These are phyloP conservation scores for Pandemis corylana DNA, from an alignment of 2,888 invertebrate species.

Conservation along the genomic window DNA sequence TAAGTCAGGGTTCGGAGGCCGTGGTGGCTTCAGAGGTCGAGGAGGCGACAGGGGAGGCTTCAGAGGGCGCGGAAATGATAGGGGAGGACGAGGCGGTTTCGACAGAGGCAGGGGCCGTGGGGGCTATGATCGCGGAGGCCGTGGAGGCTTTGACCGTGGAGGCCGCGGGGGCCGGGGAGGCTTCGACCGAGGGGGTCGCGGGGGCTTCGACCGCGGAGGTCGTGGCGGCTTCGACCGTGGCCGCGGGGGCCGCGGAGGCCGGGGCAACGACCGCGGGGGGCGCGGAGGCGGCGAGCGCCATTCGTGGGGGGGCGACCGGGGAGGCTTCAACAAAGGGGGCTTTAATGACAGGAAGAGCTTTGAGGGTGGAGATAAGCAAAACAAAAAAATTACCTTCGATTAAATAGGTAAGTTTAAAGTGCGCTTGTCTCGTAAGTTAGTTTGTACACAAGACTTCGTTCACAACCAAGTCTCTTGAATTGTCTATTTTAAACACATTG, in stretches of 20 bases:
- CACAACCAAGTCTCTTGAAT: no score
- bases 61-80: slow-evolving; percentile 54
- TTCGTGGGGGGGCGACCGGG: slow-evolving; percentile 76
- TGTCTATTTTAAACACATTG: no score
- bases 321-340: slow-evolving; percentile 78
- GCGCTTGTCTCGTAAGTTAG: no score
- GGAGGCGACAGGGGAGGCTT: slow-evolving; percentile 60
- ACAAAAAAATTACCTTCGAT: slow-evolving; percentile 91
- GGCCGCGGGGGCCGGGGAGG: slow-evolving; percentile 65
- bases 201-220: slow-evolving; percentile 59
- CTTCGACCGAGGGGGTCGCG: slow-evolving; percentile 57
- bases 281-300: slow-evolving; percentile 65
- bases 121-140: slow-evolving; percentile 47
- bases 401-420: slow-evolving; percentile 68
- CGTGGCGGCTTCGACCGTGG: slow-evolving; percentile 57
- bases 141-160: slow-evolving; percentile 49
- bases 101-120: slow-evolving; percentile 29
- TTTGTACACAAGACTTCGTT: no score
- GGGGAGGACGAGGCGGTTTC: slow-evolving; percentile 44
- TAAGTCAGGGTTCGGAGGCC: slow-evolving; percentile 52
- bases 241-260: slow-evolving; percentile 60
- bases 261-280: slow-evolving; percentile 58
- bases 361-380: slow-evolving; percentile 84
- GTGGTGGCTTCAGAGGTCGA: slow-evolving; percentile 47
- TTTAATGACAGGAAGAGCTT: slow-evolving; percentile 88